Evolutionary conservation across 2,113 vertebrate genomes (phyloP).

Genomic region (Climacteris rufus): DNA sequence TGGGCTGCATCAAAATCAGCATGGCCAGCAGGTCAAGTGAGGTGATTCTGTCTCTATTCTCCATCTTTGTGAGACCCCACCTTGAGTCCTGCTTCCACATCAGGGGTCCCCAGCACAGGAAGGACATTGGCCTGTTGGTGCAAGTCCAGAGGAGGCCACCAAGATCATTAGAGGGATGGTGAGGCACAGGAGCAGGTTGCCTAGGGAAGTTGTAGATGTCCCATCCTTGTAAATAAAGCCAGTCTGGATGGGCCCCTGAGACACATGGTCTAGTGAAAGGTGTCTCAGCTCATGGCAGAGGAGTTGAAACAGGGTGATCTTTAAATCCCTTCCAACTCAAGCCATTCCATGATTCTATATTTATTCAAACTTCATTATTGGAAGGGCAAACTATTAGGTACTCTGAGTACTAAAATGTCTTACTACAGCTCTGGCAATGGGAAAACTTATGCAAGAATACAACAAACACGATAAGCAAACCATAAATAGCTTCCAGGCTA

Average conservation of each 20-base stretch:
- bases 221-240: neutral
- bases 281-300: fast-evolving
- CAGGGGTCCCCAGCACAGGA: neutral
- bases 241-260: neutral
- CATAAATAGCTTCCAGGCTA: neutral
- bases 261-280: neutral
- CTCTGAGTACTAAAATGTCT: neutral
- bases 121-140: neutral
- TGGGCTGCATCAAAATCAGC: neutral
- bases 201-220: neutral
- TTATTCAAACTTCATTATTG: neutral
- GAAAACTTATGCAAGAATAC: neutral
- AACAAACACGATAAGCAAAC: neutral
- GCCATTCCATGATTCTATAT: neutral
- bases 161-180: neutral
- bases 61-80: neutral
- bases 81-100: neutral
- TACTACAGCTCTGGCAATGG: neutral
- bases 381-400: neutral
- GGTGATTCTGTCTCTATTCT: neutral
- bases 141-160: neutral
- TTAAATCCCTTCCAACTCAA: neutral
- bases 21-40: fast-evolving
- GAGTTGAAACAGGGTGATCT: neutral
- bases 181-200: neutral